Base-by-base conservation (phyloP, 35 echinoderm and acorn worm genomes). In the Anneissia japonica region DNA sequence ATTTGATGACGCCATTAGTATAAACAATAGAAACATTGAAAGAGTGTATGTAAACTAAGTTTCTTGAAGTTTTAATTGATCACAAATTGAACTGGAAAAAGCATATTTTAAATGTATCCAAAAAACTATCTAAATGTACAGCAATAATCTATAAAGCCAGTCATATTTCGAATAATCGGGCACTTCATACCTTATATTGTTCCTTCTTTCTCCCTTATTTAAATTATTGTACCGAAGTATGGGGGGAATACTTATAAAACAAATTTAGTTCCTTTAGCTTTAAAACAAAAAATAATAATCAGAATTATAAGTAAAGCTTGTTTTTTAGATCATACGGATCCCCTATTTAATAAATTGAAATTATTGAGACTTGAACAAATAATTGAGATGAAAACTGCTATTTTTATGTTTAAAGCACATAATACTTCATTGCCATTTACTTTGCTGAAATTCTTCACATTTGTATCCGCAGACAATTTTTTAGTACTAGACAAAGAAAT, bases 221-320 rank as follows among this genome's bases (percentile, higher is more conserved):
- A 12, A 84, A 21, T 34, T 72, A 84, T 72, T 84, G 82, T 31
- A 29, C 12, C 29, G 82, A 84, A 72, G 32, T 64, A 46, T 84
- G n/a, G 46, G 82, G 82, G 82, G 6, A 84, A 84, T 72, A 55
- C 82, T 6, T 84, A 84, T 55, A 56, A 46, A 30, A 29, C 82
- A 13, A 46, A 29, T 26, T 29, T 84, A 30, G 10, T 4, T 12
- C 82, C 43, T 64, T 31, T 84, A 30, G 31, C 33, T 31, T 55
- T 46, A 35, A 31, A 31, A 55, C 82, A 84, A 56, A 83, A 83
- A 41, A 83, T 12, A 34, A 51, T 83, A 14, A 72, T 84, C 13
- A 37, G 46, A 26, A 46, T 84, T 17, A 55, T 84, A 55, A 55
- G 40, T 72, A 10, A 55, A 35, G 23, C 38, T 0, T 32, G 55